Base-by-base conservation (phyloP, 2,797 vertebrate genomes). In the Acipenser transmontanus region DNA sequence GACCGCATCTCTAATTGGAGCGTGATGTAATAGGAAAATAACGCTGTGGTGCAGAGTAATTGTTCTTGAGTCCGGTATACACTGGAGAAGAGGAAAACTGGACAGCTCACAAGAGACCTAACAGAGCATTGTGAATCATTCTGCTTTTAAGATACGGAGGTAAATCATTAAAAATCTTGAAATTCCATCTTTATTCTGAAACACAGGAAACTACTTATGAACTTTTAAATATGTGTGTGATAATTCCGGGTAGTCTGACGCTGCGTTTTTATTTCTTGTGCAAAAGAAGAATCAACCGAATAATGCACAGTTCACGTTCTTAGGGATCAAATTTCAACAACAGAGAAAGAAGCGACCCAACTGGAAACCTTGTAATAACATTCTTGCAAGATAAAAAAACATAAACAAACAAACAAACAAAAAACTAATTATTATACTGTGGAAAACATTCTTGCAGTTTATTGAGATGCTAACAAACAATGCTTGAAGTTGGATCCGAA, bases 301-400 rank as follows among this genome's bases (percentile, higher is more conserved):
- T 13, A 49, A 17, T 66, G 64, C 54, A 59, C 13, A 47, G 50
- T 11, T 49, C 12, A 6, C 12, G 49, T 48, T 49, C 10, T 9
- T 5, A 59, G 17, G 59, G 51, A 51, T 61, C 59, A n/a, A 14
- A 20, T 34, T 65, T 69, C 63, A 54, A 47, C 34, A 64, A 34
- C 50, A 48, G 56, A 10, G 12, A 49, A 70, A 20, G 47, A 57
- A 62, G 12, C 7, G 8, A 50, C 56, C 10, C 60, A 63, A 54
- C 60, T 68, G 61, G 51, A 68, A 63, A 56, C 64, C 47, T 17
- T 69, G 59, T 69, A 64, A 48, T 62, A 47, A 34, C 50, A 6
- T 14, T 66, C 47, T 11, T n/a, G 11, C 49, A 20, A 61, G 56
- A 6, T 62, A 49, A 34, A 11, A 8, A 61, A 12, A 65, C n/a